Percentiles rank a stretch among this genome's conserved stretches.
These are phyloP conservation scores for Actenoides lindsayi DNA, from an alignment of 2,113 vertebrate species.

Conservation along the genomic window DNA sequence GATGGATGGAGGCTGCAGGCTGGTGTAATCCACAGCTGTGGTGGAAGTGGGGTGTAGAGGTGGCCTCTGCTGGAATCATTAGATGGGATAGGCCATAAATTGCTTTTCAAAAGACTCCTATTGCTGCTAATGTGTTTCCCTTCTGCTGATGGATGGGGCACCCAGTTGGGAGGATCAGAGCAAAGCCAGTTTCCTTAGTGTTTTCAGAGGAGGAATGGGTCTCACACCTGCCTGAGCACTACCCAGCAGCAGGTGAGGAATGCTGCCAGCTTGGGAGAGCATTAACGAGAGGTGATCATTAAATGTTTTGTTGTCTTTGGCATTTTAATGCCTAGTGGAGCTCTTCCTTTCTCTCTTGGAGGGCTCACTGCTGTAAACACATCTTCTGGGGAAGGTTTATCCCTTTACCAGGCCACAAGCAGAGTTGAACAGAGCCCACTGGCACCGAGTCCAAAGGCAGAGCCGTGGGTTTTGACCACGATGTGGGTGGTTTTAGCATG, in stretches of 20 bases:
- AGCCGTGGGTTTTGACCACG: fast-evolving
- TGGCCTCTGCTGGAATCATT: background rate
- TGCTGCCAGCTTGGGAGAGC: background rate
- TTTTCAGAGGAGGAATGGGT: background rate
- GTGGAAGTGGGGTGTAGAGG: background rate
- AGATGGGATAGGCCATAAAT: background rate
- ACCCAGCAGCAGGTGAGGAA: conserved; percentile 17
- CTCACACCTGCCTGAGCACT: conserved; percentile 26
- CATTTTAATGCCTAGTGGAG: background rate
- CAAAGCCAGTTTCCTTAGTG: background rate
- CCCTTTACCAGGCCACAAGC: background rate
- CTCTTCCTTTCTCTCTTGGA: background rate
- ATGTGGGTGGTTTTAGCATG: background rate
- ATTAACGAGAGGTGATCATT: background rate
- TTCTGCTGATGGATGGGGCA: conserved; percentile 11
- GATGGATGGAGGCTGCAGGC: background rate
- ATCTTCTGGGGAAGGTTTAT: background rate
- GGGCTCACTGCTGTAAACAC: background rate
- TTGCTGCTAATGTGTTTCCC: conserved; percentile 34
- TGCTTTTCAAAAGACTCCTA: background rate
- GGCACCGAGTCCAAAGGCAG: fast-evolving
- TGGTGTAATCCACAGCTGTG: background rate
- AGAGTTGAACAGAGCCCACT: background rate
- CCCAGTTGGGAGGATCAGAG: conserved; percentile 2
- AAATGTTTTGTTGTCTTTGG: background rate